phyloP scores from a whole-genome alignment of 2,113 vertebrate species.

The Megaptera novaeangliae region DNA sequence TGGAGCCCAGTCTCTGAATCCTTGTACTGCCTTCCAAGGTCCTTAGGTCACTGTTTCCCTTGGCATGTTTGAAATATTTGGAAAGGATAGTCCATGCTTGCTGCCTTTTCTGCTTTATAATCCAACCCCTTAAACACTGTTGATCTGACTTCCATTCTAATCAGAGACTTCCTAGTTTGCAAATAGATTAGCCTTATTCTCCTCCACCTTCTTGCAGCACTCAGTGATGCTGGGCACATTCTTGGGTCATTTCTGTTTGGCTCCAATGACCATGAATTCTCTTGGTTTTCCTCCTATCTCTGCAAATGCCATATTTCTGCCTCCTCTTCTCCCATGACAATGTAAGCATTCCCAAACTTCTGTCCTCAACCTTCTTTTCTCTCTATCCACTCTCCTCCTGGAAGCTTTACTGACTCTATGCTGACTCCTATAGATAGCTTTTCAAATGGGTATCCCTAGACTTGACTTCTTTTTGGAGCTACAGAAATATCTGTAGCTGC shows the following conservation, averaged over 20 bases:
- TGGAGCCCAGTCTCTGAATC: neutral
- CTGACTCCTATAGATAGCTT: neutral
- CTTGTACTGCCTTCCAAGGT: neutral
- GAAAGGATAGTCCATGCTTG: neutral
- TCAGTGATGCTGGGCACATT: neutral
- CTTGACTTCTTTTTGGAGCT: neutral
- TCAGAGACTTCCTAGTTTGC: neutral
- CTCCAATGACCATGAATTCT: neutral
- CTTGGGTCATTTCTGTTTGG: neutral
- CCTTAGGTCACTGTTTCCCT: neutral
- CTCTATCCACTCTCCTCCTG: neutral
- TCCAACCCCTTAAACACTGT: neutral
- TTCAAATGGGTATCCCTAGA: neutral
- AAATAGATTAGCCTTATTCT: neutral
- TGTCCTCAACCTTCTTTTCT: neutral
- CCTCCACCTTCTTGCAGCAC: neutral
- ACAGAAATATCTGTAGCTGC: neutral
- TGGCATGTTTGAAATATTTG: neutral
- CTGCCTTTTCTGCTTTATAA: slow-evolving; percentile 3
- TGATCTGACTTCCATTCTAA: neutral
- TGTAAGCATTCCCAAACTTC: neutral
- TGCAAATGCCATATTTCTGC: neutral
- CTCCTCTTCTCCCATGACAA: neutral
- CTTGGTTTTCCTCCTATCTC: neutral
- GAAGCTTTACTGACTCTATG: neutral